These are phyloP conservation scores for Harpalus rubripes DNA, from an alignment of 2,888 invertebrate species.

Conservation along the genomic window DNA sequence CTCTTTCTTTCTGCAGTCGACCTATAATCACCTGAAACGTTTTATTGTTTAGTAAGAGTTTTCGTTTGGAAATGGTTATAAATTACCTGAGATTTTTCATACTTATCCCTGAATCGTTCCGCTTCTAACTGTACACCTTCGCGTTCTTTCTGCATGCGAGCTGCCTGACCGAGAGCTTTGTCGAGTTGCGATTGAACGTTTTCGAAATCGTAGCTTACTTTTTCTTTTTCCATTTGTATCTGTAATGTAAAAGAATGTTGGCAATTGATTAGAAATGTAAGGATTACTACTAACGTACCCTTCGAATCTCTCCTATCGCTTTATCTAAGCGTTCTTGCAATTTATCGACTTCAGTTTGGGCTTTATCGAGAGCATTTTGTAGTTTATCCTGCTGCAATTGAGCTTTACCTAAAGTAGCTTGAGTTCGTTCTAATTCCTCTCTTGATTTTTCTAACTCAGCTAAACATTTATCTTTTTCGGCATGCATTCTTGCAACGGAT, in stretches of 20 bases:
- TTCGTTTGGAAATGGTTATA: background rate
- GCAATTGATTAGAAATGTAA: background rate
- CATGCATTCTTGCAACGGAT: constrained; percentile 90
- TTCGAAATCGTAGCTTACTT: constrained; percentile 93
- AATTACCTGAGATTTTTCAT: constrained; percentile 92
- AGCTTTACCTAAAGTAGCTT: constrained; percentile 93
- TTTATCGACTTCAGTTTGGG: constrained; percentile 94
- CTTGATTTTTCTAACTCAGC: constrained; percentile 91
- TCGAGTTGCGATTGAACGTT: constrained; percentile 94
- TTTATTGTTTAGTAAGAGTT: constrained; percentile 17
- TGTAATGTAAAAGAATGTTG: constrained; percentile 74
- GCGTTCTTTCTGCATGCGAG: constrained; percentile 93
- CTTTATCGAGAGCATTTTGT: constrained; percentile 92
- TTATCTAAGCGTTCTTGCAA: constrained; percentile 93
- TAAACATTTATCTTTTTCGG: constrained; percentile 92
- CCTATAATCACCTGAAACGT: constrained; percentile 82
- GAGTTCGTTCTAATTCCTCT: constrained; percentile 93
- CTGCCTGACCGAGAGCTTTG: constrained; percentile 92
- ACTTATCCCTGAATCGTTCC: constrained; percentile 92
- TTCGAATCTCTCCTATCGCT: constrained; percentile 88
- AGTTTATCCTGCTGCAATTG: constrained; percentile 95
- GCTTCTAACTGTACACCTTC: constrained; percentile 91
- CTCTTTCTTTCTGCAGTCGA: constrained; percentile 93
- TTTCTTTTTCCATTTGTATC: constrained; percentile 94
- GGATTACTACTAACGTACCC: constrained; percentile 80